These are phyloP conservation scores for Mactra quadrangularis DNA, from an alignment of 1,140 invertebrate genomes.

Conservation along the genomic window DNA sequence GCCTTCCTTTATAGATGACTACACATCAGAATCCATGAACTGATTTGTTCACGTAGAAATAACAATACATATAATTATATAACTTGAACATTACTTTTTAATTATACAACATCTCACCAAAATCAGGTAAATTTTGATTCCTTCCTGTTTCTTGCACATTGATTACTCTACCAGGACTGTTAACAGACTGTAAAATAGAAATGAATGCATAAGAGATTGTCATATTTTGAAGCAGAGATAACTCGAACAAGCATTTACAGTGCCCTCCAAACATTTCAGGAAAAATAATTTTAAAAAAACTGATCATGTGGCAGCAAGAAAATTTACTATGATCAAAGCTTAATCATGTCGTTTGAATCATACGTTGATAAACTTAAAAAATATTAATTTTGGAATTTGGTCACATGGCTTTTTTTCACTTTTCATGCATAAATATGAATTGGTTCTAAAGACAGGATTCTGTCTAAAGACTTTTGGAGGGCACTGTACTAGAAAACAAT, in stretches of 20 bases:
- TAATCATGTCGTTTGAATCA: background rate
- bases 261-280: background rate
- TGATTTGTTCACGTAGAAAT: background rate
- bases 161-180: background rate
- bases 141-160: background rate
- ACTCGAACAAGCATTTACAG: background rate
- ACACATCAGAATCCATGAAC: background rate
- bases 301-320: background rate
- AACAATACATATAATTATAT: background rate
- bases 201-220: background rate
- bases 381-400: too few species aligned
- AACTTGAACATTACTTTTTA: background rate
- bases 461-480: too few species aligned
- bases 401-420: too few species aligned
- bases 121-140: constrained; percentile 3
- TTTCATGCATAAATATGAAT: too few species aligned
- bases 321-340: background rate
- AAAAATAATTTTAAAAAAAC: background rate
- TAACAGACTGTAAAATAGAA: background rate
- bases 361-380: too few species aligned
- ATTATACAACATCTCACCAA: constrained; percentile 9
- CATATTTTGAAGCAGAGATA: background rate
- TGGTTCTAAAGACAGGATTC: too few species aligned
- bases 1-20: too few species aligned
- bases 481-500: too few species aligned